These are phyloP conservation scores for Macaria notata DNA, from an alignment of 2,888 invertebrate genomes.

Conservation along the genomic window DNA sequence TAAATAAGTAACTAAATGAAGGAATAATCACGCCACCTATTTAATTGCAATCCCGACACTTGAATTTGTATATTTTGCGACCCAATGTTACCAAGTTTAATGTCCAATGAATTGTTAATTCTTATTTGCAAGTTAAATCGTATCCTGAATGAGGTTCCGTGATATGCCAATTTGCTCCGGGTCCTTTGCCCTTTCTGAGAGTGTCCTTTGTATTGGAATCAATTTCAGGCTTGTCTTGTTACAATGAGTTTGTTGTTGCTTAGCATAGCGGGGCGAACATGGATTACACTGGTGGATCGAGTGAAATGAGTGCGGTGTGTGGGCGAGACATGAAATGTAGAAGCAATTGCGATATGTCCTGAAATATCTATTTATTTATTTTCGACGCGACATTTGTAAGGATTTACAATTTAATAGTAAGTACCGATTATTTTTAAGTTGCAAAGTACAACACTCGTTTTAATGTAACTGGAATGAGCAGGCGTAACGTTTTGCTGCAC, in stretches of 20 bases:
- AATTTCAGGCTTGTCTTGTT: conserved; percentile 3
- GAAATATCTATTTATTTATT: too few species aligned
- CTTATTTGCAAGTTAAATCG: conserved; percentile 19
- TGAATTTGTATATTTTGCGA: conserved; percentile 22
- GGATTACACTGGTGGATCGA: too few species aligned
- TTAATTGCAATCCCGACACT: conserved; percentile 26
- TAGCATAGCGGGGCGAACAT: background rate
- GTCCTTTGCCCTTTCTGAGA: background rate
- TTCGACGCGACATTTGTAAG: too few species aligned
- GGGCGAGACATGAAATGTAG: too few species aligned
- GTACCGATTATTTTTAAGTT: too few species aligned
- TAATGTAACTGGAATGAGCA: too few species aligned
- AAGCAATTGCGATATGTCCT: too few species aligned
- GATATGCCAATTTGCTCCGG: conserved; percentile 9
- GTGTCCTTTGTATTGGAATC: background rate
- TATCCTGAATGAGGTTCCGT: conserved; percentile 10
- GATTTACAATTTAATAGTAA: too few species aligned
- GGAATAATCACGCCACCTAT: conserved; percentile 3
- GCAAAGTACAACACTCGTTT: too few species aligned
- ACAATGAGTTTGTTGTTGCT: conserved; percentile 2
- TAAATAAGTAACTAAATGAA: too few species aligned
- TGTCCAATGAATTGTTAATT: conserved; percentile 21
- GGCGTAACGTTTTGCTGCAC: too few species aligned
- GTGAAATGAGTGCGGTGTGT: too few species aligned
- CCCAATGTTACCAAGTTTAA: conserved; percentile 12